Percentiles rank a stretch among this genome's conserved stretches.
These are phyloP conservation scores for Clupea harengus DNA, from an alignment of 2,113 vertebrate genomes.

Conservation along the genomic window DNA sequence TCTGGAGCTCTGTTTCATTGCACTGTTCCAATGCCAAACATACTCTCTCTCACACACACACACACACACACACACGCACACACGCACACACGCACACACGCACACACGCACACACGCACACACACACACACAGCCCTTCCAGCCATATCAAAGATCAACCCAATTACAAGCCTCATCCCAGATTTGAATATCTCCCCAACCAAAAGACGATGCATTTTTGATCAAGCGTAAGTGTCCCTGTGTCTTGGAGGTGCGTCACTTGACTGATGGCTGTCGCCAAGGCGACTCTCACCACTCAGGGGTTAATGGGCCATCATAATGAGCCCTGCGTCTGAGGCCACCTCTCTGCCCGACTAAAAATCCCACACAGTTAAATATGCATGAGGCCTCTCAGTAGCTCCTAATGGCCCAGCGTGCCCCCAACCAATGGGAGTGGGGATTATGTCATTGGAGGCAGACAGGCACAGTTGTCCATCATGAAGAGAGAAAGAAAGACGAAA, in stretches of 20 bases:
- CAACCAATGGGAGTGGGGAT: background rate
- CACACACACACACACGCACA: background rate
- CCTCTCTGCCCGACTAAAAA: background rate
- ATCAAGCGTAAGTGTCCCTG: constrained; percentile 12
- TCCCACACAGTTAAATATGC: constrained; percentile 62
- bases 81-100: background rate
- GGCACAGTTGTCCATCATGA: background rate
- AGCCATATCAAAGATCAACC: background rate
- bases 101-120: background rate
- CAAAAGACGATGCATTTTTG: constrained; percentile 29
- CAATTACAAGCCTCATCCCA: background rate
- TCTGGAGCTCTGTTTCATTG: too few species aligned
- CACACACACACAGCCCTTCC: background rate
- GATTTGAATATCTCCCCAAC: constrained; percentile 5
- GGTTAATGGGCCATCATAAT: constrained; percentile 64
- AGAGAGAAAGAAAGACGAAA: background rate
- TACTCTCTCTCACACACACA: background rate
- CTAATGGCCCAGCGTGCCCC: constrained; percentile 52
- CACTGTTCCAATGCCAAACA: background rate
- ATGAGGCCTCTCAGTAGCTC: constrained; percentile 56
- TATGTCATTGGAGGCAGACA: background rate
- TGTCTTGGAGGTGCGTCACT: background rate
- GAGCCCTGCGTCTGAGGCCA: constrained; percentile 33
- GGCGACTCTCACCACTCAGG: constrained; percentile 36
- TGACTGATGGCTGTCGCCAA: background rate